phyloP scores from a whole-genome alignment of 1,140 invertebrate species.

The Drosophila littoralis region DNA sequence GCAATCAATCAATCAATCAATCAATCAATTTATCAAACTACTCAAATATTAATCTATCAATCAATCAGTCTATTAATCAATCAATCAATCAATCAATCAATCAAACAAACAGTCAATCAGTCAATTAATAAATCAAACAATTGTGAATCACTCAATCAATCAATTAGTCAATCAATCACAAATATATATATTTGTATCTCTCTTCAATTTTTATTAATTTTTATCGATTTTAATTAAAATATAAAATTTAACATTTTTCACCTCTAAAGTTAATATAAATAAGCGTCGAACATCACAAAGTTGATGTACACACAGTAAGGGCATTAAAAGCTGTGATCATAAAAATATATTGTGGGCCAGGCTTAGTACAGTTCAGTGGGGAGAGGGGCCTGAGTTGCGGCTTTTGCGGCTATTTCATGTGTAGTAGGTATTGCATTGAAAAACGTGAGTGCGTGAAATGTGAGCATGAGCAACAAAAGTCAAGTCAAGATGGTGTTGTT shows the following conservation, averaged over 20 bases:
- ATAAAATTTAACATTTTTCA: too few species aligned
- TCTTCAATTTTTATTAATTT: too few species aligned
- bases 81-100: too few species aligned
- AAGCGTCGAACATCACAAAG: not conserved
- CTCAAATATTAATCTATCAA: too few species aligned
- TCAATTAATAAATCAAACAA: too few species aligned
- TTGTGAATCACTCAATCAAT: not conserved
- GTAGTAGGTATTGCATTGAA: slow-evolving; percentile 71
- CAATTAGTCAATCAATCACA: not conserved
- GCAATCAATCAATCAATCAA: too few species aligned
- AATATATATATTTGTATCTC: not conserved
- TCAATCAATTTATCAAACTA: too few species aligned
- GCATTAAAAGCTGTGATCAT: slow-evolving; percentile 38
- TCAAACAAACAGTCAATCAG: too few species aligned
- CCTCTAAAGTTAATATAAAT: not conserved
- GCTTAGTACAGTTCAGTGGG: not conserved
- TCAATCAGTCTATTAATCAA: too few species aligned
- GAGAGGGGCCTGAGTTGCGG: slow-evolving; percentile 5
- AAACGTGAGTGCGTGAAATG: slow-evolving; percentile 80
- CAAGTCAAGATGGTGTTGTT: slow-evolving; percentile 33
- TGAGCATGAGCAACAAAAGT: slow-evolving; percentile 40
- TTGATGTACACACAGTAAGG: not conserved
- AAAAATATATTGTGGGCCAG: slow-evolving; percentile 39
- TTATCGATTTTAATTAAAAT: not conserved
- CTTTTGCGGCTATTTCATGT: slow-evolving; percentile 34